Percentiles rank a stretch among this genome's conserved stretches.
Conservation (phyloP, 1,140 invertebrate genomes). For the Spodoptera frugiperda region DNA sequence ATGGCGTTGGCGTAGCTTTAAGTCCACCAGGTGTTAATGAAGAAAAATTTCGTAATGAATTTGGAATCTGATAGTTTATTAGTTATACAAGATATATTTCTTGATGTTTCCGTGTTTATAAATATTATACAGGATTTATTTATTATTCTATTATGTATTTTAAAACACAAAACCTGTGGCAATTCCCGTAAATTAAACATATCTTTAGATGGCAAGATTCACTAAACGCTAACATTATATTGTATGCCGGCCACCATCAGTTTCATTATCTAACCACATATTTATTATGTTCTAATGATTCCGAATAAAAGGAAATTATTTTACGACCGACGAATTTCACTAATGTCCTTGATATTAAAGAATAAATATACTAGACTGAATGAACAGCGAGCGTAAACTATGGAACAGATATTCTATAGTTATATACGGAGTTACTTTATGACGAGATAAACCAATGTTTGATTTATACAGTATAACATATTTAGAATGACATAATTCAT, state of each 20-base stretch:
- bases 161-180: slow-evolving; percentile 59
- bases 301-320: slow-evolving; percentile 28
- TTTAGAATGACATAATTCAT: too few species aligned
- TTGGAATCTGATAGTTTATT: too few species aligned
- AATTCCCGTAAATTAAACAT: slow-evolving; percentile 70
- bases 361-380: slow-evolving; percentile 31
- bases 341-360: slow-evolving; percentile 38
- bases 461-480: neutral
- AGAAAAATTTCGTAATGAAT: too few species aligned
- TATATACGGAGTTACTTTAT: slow-evolving; percentile 6
- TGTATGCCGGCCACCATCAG: slow-evolving; percentile 39
- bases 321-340: slow-evolving; percentile 10
- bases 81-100: too few species aligned
- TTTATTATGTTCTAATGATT: slow-evolving; percentile 45
- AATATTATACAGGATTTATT: too few species aligned
- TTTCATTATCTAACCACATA: slow-evolving; percentile 43
- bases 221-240: slow-evolving; percentile 84
- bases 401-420: slow-evolving; percentile 15
- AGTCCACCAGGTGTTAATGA: too few species aligned
- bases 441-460: slow-evolving; percentile 3
- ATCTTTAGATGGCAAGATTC: slow-evolving; percentile 80
- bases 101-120: too few species aligned
- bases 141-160: too few species aligned
- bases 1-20: too few species aligned
- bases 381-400: slow-evolving; percentile 27